phyloP scores from a whole-genome alignment of 2,888 invertebrate species.

The Dione vanillae region DNA sequence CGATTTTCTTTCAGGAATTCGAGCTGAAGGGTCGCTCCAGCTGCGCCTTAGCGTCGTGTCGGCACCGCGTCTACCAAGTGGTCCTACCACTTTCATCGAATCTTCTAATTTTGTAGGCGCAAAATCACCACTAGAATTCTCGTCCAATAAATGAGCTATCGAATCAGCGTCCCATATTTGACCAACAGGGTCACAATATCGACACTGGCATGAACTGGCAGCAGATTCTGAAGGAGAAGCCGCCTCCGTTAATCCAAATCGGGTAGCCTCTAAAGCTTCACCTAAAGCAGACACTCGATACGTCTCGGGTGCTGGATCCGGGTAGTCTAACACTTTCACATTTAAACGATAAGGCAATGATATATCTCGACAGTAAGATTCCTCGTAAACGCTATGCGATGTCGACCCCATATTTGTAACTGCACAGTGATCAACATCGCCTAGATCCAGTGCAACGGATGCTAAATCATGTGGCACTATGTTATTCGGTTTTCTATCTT shows the following conservation, averaged over 20 bases:
- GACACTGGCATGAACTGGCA: slow-evolving; percentile 87
- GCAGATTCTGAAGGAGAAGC: slow-evolving; percentile 77
- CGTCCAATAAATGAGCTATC: slow-evolving; percentile 79
- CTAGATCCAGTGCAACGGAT: slow-evolving; percentile 68
- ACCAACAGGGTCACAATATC: slow-evolving; percentile 90
- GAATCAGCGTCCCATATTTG: slow-evolving; percentile 90
- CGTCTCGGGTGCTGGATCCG: slow-evolving; percentile 70
- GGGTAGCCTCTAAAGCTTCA: slow-evolving; percentile 79
- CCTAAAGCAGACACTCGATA: slow-evolving; percentile 82
- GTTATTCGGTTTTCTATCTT: slow-evolving; percentile 90
- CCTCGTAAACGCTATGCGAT: slow-evolving; percentile 75
- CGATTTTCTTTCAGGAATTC: slow-evolving; percentile 71
- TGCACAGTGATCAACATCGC: slow-evolving; percentile 77
- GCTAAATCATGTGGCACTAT: slow-evolving; percentile 77
- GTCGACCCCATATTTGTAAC: slow-evolving; percentile 65
- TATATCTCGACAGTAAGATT: slow-evolving; percentile 79
- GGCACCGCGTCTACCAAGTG: slow-evolving; percentile 68
- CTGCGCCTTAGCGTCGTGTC: slow-evolving; percentile 83
- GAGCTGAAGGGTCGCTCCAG: slow-evolving; percentile 86
- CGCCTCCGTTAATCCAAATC: slow-evolving; percentile 75
- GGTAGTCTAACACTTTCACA: slow-evolving; percentile 75
- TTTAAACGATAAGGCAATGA: slow-evolving; percentile 78
- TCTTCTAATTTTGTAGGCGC: slow-evolving; percentile 80
- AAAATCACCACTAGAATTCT: slow-evolving; percentile 78
- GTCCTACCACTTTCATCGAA: slow-evolving; percentile 80